Evolutionary conservation across 2,113 vertebrate species (phyloP), one percentile per base, ranked within the genome.

Genomic region (Bungarus multicinctus): DNA sequence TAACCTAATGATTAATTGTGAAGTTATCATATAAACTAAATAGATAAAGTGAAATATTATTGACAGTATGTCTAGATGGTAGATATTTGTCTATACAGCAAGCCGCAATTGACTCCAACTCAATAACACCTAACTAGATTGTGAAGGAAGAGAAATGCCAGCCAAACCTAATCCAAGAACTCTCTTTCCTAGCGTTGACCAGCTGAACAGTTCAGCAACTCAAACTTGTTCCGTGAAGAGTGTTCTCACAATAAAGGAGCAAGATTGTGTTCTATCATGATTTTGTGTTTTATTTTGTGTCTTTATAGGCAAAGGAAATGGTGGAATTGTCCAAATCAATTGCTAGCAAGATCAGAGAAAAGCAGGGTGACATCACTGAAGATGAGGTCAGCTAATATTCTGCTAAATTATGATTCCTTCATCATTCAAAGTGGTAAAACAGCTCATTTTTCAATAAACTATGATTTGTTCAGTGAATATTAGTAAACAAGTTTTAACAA

Each of bases 281-380:
- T 69, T 69, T 69, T 34, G 64, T 69, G 69, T 39, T 93, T 92
- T 12, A 58, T 96, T 8, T 94, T 94, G 93, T 93, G 93, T 95
- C 93, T 94, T 94, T 94, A 94, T 94, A 99, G 99, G 99, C 99
- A 94, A 99, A 99, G 95, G 99, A 99, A 97, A 99, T 99, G 99
- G 99, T 99, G 94, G 99, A 99, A 90, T 96, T 99, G 94, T 99
- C 99, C 86, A 99, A 98, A 97, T 99, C 98, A 91, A 99, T 99
- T 93, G 99, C 99, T 92, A 99, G 98, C 96, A 99, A 99, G 97
- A 99, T 99, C 95, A 99, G 99, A 98, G 99, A 99, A 94, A 99
- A 99, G 94, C 99, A 99, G 95, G 99, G 99, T 88, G 98, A 99
- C 95, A 99, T 99, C 97, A 98, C 99, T 90, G 99, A 99, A 97